Percentiles rank a stretch among this genome's conserved stretches.
phyloP scores from a whole-genome alignment of 2,888 invertebrate genomes.

The Megastigmus dorsalis region DNA sequence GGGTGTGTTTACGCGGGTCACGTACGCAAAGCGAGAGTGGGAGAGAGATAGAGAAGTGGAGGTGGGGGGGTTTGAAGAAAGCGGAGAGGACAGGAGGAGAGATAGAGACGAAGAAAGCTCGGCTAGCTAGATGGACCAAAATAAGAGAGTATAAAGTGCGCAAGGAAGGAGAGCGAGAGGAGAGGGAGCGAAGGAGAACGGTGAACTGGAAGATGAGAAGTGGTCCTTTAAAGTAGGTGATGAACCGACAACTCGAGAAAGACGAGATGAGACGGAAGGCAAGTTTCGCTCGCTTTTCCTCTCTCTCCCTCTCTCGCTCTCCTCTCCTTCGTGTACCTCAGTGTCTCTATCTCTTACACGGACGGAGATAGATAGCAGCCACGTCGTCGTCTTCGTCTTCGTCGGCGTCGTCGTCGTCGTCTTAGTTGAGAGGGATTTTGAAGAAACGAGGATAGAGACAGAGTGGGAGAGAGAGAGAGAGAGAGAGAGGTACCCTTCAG shows the following conservation, averaged over 20 bases:
- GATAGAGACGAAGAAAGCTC: slow-evolving; percentile 23
- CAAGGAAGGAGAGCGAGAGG: slow-evolving; percentile 42
- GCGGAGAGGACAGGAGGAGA: neutral
- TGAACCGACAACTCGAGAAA: slow-evolving; percentile 20
- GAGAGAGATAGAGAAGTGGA: slow-evolving; percentile 5
- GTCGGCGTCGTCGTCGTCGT: neutral
- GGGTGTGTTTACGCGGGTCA: slow-evolving; percentile 13
- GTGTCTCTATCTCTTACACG: neutral
- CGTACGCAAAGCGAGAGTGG: neutral
- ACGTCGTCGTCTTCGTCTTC: neutral
- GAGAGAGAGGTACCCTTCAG: slow-evolving; percentile 53
- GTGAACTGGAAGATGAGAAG: slow-evolving; percentile 49
- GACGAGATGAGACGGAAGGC: slow-evolving; percentile 14
- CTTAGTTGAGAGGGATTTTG: neutral
- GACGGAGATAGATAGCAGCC: too few species aligned
- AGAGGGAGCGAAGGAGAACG: slow-evolving; percentile 49
- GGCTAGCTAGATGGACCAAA: neutral
- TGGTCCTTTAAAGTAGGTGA: slow-evolving; percentile 28
- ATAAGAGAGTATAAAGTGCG: neutral
- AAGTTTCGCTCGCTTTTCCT: neutral
- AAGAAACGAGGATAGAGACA: neutral
- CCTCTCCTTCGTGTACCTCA: neutral
- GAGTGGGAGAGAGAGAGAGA: neutral
- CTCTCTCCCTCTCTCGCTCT: neutral
- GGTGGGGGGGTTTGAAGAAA: neutral